These are phyloP conservation scores for Zaprionus lachaisei DNA, from an alignment of 1,140 invertebrate genomes.

Conservation along the genomic window DNA sequence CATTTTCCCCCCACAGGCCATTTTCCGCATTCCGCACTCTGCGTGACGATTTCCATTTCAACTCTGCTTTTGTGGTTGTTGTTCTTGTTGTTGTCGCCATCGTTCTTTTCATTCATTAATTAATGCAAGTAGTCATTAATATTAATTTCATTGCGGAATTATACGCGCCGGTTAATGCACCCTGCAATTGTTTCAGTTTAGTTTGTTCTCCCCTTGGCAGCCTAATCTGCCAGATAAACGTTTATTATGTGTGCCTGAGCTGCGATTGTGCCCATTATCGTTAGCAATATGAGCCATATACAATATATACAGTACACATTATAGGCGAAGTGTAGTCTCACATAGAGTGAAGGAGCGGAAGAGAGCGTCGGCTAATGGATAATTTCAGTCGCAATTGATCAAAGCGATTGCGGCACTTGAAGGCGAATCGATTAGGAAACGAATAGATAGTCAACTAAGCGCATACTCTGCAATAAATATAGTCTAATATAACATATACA, in stretches of 20 bases:
- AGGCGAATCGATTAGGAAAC: not conserved
- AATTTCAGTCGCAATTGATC: constrained; percentile 14
- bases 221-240: constrained; percentile 41
- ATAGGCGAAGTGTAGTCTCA: not conserved
- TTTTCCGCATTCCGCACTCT: constrained; percentile 62
- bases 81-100: constrained; percentile 23
- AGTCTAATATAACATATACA: not conserved
- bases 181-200: constrained; percentile 49
- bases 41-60: constrained; percentile 63
- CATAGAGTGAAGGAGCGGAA: not conserved
- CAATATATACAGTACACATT: not conserved
- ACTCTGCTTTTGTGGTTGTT: constrained; percentile 24
- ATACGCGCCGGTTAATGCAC: constrained; percentile 76
- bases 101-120: constrained; percentile 47
- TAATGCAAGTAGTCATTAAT: constrained; percentile 67
- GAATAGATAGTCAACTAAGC: not conserved
- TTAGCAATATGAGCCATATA: constrained; percentile 38
- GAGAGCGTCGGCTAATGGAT: constrained; percentile 24
- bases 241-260: constrained; percentile 42
- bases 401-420: constrained; percentile 14
- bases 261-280: constrained; percentile 43
- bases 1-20: constrained; percentile 42
- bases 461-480: not conserved
- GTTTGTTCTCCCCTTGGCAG: not conserved
- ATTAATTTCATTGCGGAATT: constrained; percentile 75